These are phyloP conservation scores for Otus sunia DNA, from an alignment of 2,113 vertebrate genomes.

Conservation along the genomic window DNA sequence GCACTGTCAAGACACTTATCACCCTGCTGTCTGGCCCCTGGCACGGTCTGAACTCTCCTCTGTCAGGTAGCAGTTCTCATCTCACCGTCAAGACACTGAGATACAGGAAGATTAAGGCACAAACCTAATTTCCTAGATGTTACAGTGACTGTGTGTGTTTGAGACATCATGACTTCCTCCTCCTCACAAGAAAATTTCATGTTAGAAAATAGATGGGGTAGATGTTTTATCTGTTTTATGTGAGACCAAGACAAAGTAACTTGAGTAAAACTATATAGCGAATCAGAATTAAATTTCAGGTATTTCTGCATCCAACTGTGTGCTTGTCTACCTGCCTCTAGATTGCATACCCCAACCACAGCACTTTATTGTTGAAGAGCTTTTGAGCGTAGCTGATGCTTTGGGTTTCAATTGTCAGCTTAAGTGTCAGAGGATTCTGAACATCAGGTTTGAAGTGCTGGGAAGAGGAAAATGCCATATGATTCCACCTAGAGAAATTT, in stretches of 20 bases:
- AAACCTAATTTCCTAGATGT: neutral
- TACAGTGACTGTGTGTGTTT: neutral
- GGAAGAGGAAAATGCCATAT: neutral
- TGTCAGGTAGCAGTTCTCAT: neutral
- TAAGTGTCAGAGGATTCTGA: neutral
- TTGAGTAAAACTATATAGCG: neutral
- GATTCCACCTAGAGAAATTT: neutral
- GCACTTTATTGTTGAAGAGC: neutral
- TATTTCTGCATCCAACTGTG: neutral
- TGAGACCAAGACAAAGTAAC: neutral
- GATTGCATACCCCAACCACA: neutral
- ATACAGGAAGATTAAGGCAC: neutral
- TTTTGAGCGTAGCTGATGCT: neutral
- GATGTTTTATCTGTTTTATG: neutral
- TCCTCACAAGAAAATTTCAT: neutral
- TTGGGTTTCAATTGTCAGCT: neutral
- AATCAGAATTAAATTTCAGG: neutral
- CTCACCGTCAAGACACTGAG: neutral
- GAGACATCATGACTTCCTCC: neutral
- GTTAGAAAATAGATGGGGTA: neutral
- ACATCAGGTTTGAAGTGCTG: neutral
- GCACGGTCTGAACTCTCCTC: neutral
- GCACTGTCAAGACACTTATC: neutral
- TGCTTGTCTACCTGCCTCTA: neutral
- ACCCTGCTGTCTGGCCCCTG: neutral